Conservation (phyloP, 2,888 invertebrate genomes). For the Drosophila merina region DNA sequence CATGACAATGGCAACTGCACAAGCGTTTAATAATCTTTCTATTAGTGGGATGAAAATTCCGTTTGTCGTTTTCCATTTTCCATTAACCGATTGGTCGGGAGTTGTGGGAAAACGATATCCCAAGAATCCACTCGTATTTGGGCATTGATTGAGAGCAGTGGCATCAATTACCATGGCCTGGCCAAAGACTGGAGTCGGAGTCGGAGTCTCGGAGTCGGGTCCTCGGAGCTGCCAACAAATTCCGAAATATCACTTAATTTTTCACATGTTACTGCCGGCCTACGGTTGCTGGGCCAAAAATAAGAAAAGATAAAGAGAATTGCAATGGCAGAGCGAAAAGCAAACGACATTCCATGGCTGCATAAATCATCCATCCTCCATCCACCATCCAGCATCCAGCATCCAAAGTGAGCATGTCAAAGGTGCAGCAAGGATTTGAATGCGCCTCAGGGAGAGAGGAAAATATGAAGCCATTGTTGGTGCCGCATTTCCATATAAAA, state of each 20-base stretch:
- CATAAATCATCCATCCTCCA: constrained; percentile 68
- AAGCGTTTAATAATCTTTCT: constrained; percentile 71
- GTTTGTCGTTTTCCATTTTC: constrained; percentile 31
- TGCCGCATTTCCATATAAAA: constrained; percentile 75
- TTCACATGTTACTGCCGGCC: constrained; percentile 61
- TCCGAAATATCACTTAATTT: constrained; percentile 78
- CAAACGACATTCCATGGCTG: constrained; percentile 70
- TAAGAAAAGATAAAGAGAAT: constrained; percentile 7
- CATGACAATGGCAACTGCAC: constrained; percentile 55
- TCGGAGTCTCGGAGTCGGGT: constrained; percentile 1
- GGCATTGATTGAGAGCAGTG: constrained; percentile 73
- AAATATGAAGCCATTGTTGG: constrained; percentile 79
- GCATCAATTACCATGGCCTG: constrained; percentile 67
- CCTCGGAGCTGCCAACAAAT: constrained; percentile 74
- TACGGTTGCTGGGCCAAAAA: constrained; percentile 8
- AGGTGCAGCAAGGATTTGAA: constrained; percentile 79
- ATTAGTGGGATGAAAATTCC: constrained; percentile 53
- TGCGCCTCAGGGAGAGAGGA: constrained; percentile 59
- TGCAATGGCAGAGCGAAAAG: constrained; percentile 38
- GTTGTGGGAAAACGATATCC: constrained; percentile 51
- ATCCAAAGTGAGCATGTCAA: constrained; percentile 70
- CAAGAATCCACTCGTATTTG: constrained; percentile 50
- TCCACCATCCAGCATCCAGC: constrained; percentile 49
- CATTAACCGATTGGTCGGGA: neutral
- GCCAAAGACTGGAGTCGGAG: constrained; percentile 18